Evolutionary conservation across 2,113 vertebrate genomes (phyloP).

Genomic region (Pelecanus crispus): DNA sequence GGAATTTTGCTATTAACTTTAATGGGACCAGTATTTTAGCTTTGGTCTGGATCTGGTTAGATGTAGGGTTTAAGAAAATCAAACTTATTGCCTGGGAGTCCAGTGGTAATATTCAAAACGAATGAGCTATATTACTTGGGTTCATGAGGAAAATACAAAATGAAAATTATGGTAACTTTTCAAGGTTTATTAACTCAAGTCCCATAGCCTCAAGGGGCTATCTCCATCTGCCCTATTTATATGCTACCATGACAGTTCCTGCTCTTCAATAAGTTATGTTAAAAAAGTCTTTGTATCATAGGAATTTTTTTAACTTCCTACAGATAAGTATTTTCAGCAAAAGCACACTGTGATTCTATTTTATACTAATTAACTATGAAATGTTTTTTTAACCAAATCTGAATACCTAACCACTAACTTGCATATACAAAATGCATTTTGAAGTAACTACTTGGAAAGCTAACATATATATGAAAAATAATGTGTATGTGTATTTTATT

Average conservation of each 20-base stretch:
- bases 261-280: background rate
- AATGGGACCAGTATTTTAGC: background rate
- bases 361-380: background rate
- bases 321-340: background rate
- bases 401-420: background rate
- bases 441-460: background rate
- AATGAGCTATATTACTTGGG: slow-evolving; percentile 39
- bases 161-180: slow-evolving; percentile 50
- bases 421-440: background rate
- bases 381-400: background rate
- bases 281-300: background rate
- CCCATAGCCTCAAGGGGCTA: background rate
- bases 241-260: background rate
- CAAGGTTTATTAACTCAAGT: slow-evolving; percentile 64
- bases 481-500: background rate
- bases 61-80: slow-evolving; percentile 32
- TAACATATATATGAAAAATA: background rate
- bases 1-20: slow-evolving; percentile 46
- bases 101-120: slow-evolving; percentile 29
- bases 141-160: slow-evolving; percentile 55
- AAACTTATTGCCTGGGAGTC: slow-evolving; percentile 36
- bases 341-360: background rate
- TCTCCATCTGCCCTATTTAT: slow-evolving; percentile 46
- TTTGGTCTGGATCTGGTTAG: slow-evolving; percentile 47
- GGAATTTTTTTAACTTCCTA: background rate